Evolutionary conservation across 2,888 invertebrate species (phyloP).

Genomic region (Hipparchia sbordonii): DNA sequence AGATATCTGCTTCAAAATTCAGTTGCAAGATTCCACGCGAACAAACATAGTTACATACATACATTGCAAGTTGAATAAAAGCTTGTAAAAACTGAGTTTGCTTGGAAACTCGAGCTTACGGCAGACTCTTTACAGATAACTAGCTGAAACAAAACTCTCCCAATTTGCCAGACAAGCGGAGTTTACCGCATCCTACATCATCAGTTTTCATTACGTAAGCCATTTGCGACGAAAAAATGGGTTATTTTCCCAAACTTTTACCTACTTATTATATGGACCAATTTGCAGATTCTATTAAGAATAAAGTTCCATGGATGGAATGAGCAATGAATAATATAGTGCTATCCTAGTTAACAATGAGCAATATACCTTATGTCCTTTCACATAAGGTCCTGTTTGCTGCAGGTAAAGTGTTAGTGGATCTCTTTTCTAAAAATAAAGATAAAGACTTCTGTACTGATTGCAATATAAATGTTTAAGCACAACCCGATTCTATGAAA

Average conservation of each 20-base stretch:
- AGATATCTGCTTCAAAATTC: no score
- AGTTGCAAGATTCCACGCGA: no score
- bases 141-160: not conserved
- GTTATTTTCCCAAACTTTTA: slow-evolving; percentile 10
- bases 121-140: not conserved
- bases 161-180: not conserved
- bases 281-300: slow-evolving; percentile 18
- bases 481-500: slow-evolving; percentile 3
- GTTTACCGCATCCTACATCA: not conserved
- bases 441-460: slow-evolving; percentile 21
- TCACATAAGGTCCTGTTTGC: not conserved
- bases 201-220: not conserved
- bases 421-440: slow-evolving; percentile 2
- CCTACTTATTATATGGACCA: slow-evolving; percentile 3
- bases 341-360: not conserved
- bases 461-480: slow-evolving; percentile 25
- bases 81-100: no score
- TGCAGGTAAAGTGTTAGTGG: not conserved
- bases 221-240: slow-evolving; percentile 5
- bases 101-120: no score
- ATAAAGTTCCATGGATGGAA: slow-evolving; percentile 15
- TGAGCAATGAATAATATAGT: slow-evolving; percentile 16
- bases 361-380: not conserved
- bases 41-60: no score
- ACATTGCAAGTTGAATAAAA: no score